Evolutionary conservation across 2,113 vertebrate genomes (phyloP).

Genomic region (Columba janthina): DNA sequence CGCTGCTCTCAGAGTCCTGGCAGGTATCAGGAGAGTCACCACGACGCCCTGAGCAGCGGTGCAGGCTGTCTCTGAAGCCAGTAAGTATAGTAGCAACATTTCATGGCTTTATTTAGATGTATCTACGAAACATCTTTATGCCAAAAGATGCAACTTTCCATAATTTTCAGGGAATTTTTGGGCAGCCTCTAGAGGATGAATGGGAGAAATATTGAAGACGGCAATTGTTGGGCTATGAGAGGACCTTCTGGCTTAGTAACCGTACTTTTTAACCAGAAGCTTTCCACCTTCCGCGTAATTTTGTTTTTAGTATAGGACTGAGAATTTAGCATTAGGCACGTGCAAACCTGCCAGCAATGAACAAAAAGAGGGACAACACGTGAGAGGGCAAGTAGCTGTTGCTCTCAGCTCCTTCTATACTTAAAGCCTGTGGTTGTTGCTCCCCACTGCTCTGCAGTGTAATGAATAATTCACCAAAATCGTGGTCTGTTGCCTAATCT

Average conservation of each 20-base stretch:
- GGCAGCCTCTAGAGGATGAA: neutral
- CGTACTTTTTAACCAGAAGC: neutral
- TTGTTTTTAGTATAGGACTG: neutral
- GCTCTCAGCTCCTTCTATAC: neutral
- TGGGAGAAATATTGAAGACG: neutral
- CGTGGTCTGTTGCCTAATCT: neutral
- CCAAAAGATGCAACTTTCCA: neutral
- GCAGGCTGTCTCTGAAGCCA: neutral
- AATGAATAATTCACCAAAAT: conserved; percentile 20
- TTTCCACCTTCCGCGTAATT: neutral
- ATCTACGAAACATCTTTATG: neutral
- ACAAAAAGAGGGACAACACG: neutral
- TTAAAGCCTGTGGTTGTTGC: neutral
- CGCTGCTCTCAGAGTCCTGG: neutral
- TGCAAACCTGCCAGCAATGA: neutral
- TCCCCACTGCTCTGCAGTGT: neutral
- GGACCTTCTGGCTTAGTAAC: neutral
- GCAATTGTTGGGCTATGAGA: neutral
- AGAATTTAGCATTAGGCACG: neutral
- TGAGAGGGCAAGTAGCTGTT: neutral
- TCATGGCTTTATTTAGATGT: neutral
- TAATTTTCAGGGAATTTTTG: neutral
- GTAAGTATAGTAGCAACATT: neutral
- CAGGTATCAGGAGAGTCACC: neutral
- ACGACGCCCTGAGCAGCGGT: neutral